These are phyloP conservation scores for Hemaris fuciformis DNA, from an alignment of 2,888 invertebrate species.

Conservation along the genomic window DNA sequence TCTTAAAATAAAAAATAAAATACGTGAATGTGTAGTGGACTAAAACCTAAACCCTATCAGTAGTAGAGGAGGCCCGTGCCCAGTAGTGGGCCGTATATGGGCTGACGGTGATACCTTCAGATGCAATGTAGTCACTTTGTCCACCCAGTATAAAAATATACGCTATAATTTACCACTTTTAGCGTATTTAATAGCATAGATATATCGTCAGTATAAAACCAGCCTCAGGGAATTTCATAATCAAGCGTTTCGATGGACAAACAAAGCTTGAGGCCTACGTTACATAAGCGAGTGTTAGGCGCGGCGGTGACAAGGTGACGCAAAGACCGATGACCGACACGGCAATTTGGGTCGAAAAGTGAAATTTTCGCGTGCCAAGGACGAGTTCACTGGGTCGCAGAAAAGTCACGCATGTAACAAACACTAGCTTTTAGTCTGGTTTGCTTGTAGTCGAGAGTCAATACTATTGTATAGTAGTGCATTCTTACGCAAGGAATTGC, in stretches of 20 bases:
- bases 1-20: no score
- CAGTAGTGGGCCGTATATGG: no score
- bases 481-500: no score
- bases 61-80: no score
- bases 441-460: no score
- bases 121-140: no score
- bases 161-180: not conserved
- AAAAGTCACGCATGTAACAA: not conserved
- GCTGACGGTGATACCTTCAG: no score
- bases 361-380: conserved; percentile 22
- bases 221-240: not conserved
- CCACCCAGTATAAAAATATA: no score
- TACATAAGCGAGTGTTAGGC: conserved; percentile 44
- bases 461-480: no score
- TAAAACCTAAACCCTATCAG: no score
- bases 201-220: not conserved
- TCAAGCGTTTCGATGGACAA: conserved; percentile 1
- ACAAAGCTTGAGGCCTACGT: conserved; percentile 22
- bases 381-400: conserved; percentile 9
- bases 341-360: conserved; percentile 22
- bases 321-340: conserved; percentile 43
- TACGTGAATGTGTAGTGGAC: no score
- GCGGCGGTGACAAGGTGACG: conserved; percentile 44
- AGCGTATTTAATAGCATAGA: not conserved
- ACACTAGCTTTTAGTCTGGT: no score